Conservation (phyloP, 2,888 invertebrate genomes). For the Buathra laborator region DNA sequence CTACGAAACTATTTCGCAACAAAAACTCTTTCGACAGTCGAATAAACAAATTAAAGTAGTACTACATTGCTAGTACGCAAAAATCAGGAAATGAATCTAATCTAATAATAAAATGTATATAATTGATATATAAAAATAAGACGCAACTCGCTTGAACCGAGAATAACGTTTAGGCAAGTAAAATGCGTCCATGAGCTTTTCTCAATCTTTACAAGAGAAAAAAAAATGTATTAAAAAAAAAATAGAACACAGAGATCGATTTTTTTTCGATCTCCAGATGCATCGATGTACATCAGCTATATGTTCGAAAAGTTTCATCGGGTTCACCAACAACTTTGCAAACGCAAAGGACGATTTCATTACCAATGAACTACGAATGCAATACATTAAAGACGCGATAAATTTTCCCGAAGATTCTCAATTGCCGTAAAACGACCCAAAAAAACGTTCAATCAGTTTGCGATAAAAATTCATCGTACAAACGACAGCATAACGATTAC, state of each 20-base stretch:
- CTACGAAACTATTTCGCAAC: slow-evolving; percentile 37
- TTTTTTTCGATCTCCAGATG: background rate
- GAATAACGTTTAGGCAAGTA: background rate
- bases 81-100: slow-evolving; percentile 19
- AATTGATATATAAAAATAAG: slow-evolving; percentile 26
- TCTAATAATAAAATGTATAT: background rate
- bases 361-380: too few relatives aligned
- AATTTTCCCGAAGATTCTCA: too few relatives aligned
- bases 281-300: background rate
- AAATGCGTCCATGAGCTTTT: background rate
- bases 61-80: slow-evolving; percentile 9
- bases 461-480: too few relatives aligned
- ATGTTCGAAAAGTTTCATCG: background rate
- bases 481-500: too few relatives aligned
- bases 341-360: too few relatives aligned
- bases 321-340: too few relatives aligned
- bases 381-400: too few relatives aligned
- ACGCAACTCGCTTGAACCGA: background rate
- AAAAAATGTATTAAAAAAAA: slow-evolving; percentile 28
- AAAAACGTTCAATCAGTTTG: too few relatives aligned
- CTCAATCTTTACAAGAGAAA: background rate
- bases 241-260: background rate
- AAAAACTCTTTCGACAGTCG: background rate
- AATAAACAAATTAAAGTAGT: background rate
- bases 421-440: too few relatives aligned